Base-by-base conservation (phyloP, 2,113 vertebrate genomes). In the Limnothrissa miodon region DNA sequence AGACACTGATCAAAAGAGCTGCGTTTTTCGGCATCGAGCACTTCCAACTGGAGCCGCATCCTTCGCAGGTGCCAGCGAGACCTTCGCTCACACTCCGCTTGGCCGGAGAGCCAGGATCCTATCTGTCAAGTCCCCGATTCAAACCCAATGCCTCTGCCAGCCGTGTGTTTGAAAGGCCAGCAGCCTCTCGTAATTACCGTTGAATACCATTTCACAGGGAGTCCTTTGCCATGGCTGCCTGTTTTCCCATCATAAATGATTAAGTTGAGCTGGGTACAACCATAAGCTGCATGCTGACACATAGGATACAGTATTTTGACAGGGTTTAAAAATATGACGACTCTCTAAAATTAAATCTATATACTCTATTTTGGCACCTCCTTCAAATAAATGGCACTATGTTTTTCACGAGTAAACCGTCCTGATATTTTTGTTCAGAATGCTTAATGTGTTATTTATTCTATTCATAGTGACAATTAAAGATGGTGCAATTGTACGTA, bases 1-100 rank as follows among this genome's bases (percentile, higher is more conserved):
- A 74, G 29, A 39, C 66, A 36, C 56, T 78, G 78, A 53, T 84
- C 79, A 80, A 84, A 48, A 74, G 79, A 46, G 39, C 53, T 15
- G 23, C 23, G 21, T 36, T 78, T 56, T 56, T 36, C 36, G 15
- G 66, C 85, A 33, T 39, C 25, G 74, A 39, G 39, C 1, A 48
- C 1, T 78, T 78, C 48, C 56, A 82, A 45, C 45, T 81, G 46
- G 53, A 82, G 39, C 56, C 53, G 15, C 56, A 45, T 45, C 39
- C 10, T 45, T 44, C 79, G 53, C 78, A 82, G 81, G 29, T 79
- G 86, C 79, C 79, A 79, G 74, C 39, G 36, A 84, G 25, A 84
- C 83, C 81, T 82, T 25, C 45, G 42, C 56, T 79, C 78, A 62
- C 42, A 42, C 42, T 48, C 46, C 11, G 81, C 79, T 83, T 70